Conservation (phyloP, 2,888 invertebrate species). For the Trilocha varians region DNA sequence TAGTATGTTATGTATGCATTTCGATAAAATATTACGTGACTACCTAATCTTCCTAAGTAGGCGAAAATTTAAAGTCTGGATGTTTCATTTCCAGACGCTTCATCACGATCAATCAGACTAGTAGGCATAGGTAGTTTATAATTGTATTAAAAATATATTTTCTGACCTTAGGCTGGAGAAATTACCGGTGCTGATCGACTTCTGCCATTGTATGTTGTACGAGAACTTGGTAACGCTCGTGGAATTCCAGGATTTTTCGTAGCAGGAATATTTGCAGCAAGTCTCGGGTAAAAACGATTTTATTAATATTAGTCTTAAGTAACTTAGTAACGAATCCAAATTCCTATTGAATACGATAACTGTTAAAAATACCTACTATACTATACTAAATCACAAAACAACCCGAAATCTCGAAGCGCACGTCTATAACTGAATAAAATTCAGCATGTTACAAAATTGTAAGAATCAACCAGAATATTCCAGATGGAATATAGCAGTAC, state of each 20-base stretch:
- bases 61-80: no score
- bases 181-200: conserved; percentile 85
- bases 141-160: background rate
- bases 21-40: background rate
- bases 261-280: conserved; percentile 95
- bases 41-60: no score
- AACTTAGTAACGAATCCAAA: background rate
- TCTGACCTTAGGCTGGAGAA: conserved; percentile 61
- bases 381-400: conserved; percentile 7
- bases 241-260: conserved; percentile 95
- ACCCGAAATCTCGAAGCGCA: conserved; percentile 25
- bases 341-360: no score
- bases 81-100: no score
- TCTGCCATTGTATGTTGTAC: conserved; percentile 91
- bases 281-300: conserved; percentile 81
- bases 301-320: background rate
- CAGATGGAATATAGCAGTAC: no score
- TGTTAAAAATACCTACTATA: no score
- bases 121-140: no score
- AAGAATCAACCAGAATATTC: conserved; percentile 46
- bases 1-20: background rate
- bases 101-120: no score
- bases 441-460: conserved; percentile 28
- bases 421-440: conserved; percentile 32
- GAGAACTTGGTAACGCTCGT: conserved; percentile 80